phyloP scores from a whole-genome alignment of 2,888 invertebrate genomes.

The Pinctada fucata region DNA sequence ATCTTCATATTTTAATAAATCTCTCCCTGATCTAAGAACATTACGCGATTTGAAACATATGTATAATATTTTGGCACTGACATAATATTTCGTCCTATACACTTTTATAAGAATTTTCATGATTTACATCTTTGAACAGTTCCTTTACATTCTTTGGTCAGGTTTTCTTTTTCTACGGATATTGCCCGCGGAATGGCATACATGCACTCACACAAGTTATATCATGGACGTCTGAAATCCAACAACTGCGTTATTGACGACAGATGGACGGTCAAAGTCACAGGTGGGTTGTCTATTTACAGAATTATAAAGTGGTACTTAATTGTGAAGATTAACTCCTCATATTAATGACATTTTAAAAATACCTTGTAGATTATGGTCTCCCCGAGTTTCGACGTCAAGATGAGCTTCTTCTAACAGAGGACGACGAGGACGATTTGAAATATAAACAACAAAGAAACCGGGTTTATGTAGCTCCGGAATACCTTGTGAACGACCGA shows the following conservation, averaged over 20 bases:
- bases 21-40: too few species aligned
- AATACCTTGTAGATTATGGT: conserved; percentile 54
- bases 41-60: too few species aligned
- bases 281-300: conserved; percentile 53
- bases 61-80: too few species aligned
- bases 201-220: conserved; percentile 59
- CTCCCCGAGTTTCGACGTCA: conserved; percentile 47
- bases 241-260: conserved; percentile 72
- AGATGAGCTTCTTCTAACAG: conserved; percentile 38
- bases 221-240: conserved; percentile 65
- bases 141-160: conserved; percentile 23
- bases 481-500: conserved; percentile 34
- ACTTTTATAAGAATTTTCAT: too few species aligned
- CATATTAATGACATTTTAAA: neutral
- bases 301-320: too few species aligned
- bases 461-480: conserved; percentile 65
- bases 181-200: conserved; percentile 66
- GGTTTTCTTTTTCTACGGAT: conserved; percentile 70
- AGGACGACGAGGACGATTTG: conserved; percentile 41
- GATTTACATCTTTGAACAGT: too few species aligned
- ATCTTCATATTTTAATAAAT: neutral
- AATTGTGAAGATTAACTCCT: too few species aligned
- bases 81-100: too few species aligned
- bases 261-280: conserved; percentile 71
- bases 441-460: conserved; percentile 43